Conservation (phyloP, 2,113 vertebrate genomes). For the Tamias sibiricus region DNA sequence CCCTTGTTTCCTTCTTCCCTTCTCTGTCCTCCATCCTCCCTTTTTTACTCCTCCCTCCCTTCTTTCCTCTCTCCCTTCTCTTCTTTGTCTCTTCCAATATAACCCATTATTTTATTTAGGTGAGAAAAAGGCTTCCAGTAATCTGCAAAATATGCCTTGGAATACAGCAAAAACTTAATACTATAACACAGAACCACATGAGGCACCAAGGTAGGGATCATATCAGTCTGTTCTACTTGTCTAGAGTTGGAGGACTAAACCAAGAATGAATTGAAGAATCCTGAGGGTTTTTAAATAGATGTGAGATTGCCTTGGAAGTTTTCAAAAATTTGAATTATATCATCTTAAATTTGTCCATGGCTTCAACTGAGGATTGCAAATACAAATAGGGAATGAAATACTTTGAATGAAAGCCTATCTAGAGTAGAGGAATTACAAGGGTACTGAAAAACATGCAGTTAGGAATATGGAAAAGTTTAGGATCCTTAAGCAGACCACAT, state of each 20-base stretch:
- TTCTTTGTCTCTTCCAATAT: neutral
- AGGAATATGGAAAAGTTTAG: neutral
- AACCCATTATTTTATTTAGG: neutral
- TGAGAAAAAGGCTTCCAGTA: neutral
- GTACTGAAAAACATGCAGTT: neutral
- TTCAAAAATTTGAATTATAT: neutral
- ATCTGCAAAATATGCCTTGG: neutral
- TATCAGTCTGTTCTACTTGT: neutral
- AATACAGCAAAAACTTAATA: neutral
- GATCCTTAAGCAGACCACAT: neutral
- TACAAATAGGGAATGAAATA: neutral
- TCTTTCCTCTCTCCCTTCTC: too few species aligned
- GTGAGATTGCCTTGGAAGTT: neutral
- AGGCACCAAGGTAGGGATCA: neutral
- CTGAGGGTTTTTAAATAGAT: neutral
- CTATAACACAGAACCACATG: neutral
- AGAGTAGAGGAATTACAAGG: neutral
- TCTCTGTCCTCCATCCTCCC: neutral
- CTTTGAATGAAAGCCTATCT: neutral
- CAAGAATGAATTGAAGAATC: neutral
- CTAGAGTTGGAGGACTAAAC: neutral
- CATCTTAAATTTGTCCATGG: neutral
- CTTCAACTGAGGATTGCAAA: neutral
- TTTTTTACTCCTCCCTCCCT: neutral
- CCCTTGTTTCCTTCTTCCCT: neutral